Percentiles rank a stretch among this genome's conserved stretches.
phyloP scores from a whole-genome alignment of 2,888 invertebrate genomes.

The Quadroppia sp. region DNA sequence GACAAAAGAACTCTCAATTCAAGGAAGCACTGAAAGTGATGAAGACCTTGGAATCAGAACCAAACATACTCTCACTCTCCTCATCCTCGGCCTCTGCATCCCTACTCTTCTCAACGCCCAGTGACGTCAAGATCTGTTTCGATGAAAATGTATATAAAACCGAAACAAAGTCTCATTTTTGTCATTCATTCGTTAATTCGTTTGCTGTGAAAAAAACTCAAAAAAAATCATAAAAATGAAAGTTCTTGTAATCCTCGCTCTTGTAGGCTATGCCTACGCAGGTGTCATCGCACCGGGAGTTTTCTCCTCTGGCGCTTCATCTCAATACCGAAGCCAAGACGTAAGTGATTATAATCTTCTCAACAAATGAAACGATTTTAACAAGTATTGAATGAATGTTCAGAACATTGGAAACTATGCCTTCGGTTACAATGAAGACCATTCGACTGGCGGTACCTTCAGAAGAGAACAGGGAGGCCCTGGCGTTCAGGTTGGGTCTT shows the following conservation, averaged over 20 bases:
- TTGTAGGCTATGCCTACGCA: conserved; percentile 40
- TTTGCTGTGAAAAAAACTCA: not conserved
- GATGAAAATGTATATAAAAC: not conserved
- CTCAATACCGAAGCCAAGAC: conserved; percentile 48
- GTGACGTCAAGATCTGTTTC: not conserved
- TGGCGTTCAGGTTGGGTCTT: conserved; percentile 47
- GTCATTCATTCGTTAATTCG: conserved; percentile 10
- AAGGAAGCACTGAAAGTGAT: conserved; percentile 20
- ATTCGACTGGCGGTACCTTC: conserved; percentile 48
- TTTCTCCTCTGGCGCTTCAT: conserved; percentile 42
- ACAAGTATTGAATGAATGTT: not conserved
- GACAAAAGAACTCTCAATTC: not conserved
- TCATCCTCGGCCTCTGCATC: conserved; percentile 18
- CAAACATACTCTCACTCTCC: not conserved
- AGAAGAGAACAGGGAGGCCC: conserved; percentile 47
- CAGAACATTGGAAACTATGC: conserved; percentile 48
- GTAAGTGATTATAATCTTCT: conserved; percentile 44
- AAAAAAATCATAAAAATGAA: conserved; percentile 34
- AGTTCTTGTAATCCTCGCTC: conserved; percentile 36
- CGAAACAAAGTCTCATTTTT: not conserved
- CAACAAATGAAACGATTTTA: not conserved
- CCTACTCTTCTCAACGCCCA: conserved; percentile 10
- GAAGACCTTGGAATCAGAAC: conserved; percentile 28
- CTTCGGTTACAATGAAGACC: conserved; percentile 49
- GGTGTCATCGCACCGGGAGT: conserved; percentile 30